Percentiles rank a stretch among this genome's conserved stretches.
Conservation (phyloP, 35 echinoderm and acorn worm species). For the Ptychodera flava region DNA sequence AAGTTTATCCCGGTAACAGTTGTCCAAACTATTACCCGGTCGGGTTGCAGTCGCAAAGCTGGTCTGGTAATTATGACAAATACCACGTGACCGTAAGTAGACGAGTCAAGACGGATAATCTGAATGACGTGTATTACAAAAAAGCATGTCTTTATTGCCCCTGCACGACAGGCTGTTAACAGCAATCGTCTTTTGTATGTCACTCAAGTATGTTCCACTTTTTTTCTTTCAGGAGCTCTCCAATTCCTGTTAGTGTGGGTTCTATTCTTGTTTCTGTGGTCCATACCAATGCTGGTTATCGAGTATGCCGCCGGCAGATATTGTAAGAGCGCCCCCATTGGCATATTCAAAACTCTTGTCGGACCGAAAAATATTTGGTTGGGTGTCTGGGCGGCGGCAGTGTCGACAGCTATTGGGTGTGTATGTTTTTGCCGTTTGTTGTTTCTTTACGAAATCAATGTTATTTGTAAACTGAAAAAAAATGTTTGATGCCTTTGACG, state of each 20-base stretch:
- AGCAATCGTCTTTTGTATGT: too few relatives aligned
- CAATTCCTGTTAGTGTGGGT: slow-evolving; percentile 86
- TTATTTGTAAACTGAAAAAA: neutral
- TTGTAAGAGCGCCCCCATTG: slow-evolving; percentile 63
- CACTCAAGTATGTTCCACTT: neutral
- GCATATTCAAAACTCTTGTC: slow-evolving; percentile 46
- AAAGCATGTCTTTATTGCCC: too few relatives aligned
- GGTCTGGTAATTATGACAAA: too few relatives aligned
- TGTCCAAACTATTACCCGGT: too few relatives aligned
- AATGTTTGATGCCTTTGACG: neutral
- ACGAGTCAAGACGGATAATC: too few relatives aligned
- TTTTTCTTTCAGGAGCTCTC: slow-evolving; percentile 49
- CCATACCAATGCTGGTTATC: slow-evolving; percentile 85
- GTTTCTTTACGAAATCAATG: neutral
- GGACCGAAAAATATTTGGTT: slow-evolving; percentile 78
- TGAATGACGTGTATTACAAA: too few relatives aligned
- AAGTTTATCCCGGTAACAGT: too few relatives aligned
- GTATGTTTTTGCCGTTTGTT: neutral
- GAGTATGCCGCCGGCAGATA: slow-evolving; percentile 79
- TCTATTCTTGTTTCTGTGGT: slow-evolving; percentile 96
- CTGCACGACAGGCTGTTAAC: too few relatives aligned
- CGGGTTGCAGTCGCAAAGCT: too few relatives aligned
- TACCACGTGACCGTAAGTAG: too few relatives aligned
- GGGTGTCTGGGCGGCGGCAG: slow-evolving; percentile 66
- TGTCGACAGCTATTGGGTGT: slow-evolving; percentile 72